Evolutionary conservation across 2,888 invertebrate genomes (phyloP), one percentile per base, ranked within the genome.

Genomic region (Mesodorylaimus sp.): DNA sequence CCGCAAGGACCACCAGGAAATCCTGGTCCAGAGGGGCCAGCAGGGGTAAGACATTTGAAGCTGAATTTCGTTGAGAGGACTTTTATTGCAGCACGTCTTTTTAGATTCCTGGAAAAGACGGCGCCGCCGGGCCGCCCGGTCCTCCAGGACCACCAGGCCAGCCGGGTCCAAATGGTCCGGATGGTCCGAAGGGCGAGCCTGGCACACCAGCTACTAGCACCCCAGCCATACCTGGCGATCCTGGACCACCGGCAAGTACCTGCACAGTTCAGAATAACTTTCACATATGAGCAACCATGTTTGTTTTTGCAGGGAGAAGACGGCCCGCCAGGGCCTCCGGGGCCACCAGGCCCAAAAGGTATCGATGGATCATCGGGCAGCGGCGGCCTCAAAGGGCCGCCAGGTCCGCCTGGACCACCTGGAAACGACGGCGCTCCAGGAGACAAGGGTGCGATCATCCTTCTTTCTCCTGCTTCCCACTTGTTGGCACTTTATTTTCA

Each of bases 201-300:
- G 49, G 49, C 19, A 24, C 3, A 7, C 49, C 49, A 2, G 49
- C 37, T n/a, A 5, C 26, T 3, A 32, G 36, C 10, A 27, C 47
- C 24, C 47, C 47, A 5, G n/a, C 21, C 21, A 46, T 36, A 19
- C 55, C 59, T 39, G 62, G 62, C 50, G 57, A 59, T 51, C 51
- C 55, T 44, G 62, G 60, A 55, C 56, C 57, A 25, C 50, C 53
- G 21, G 58, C n/a, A 57, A 53, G 41, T 25, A 13, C n/a, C 3
- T 19, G 48, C 43, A 21, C 43, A 23, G 10, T 43, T 54, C 21
- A 58, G 58, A 50, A 52, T 54, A 36, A 26, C 51, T 23, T 58
- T 58, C 53, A 54, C 55, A 19, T 48, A 37, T 5, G 61, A 55
- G 39, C 41, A 52, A n/a, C 37, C 32, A 13, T 52, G 53, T n/a